Evolutionary conservation across 2,113 vertebrate species (phyloP).

Genomic region (Arvicanthis niloticus): DNA sequence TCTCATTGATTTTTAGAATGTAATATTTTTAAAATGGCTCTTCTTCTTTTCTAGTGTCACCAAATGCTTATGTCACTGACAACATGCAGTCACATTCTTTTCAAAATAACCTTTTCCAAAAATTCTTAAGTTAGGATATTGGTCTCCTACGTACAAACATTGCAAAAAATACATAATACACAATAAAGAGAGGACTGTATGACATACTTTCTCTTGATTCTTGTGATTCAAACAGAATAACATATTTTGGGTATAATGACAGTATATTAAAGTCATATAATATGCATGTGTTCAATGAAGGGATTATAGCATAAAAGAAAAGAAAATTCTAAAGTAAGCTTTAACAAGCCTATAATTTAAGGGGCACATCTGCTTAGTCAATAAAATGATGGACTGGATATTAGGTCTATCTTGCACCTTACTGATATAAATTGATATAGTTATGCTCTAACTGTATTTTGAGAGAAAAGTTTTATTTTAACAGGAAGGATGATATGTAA

Average conservation of each 20-base stretch:
- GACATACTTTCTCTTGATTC: not conserved
- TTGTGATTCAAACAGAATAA: not conserved
- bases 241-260: not conserved
- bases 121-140: not conserved
- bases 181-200: not conserved
- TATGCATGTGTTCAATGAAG: not conserved
- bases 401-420: too few relatives aligned
- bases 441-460: too few relatives aligned
- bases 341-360: not conserved
- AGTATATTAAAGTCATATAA: not conserved
- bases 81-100: not conserved
- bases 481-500: too few relatives aligned
- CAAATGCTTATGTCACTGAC: not conserved
- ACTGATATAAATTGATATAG: too few relatives aligned
- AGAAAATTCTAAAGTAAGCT: not conserved
- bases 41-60: not conserved
- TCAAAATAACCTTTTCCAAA: not conserved
- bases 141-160: not conserved
- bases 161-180: not conserved
- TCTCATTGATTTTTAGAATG: not conserved
- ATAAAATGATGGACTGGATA: too few relatives aligned
- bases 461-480: too few relatives aligned
- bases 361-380: too few relatives aligned
- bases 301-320: not conserved
- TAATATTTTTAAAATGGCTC: not conserved